Percentiles rank a stretch among this genome's conserved stretches.
phyloP scores from a whole-genome alignment of 2,888 invertebrate species.

The Cephus pulcher region DNA sequence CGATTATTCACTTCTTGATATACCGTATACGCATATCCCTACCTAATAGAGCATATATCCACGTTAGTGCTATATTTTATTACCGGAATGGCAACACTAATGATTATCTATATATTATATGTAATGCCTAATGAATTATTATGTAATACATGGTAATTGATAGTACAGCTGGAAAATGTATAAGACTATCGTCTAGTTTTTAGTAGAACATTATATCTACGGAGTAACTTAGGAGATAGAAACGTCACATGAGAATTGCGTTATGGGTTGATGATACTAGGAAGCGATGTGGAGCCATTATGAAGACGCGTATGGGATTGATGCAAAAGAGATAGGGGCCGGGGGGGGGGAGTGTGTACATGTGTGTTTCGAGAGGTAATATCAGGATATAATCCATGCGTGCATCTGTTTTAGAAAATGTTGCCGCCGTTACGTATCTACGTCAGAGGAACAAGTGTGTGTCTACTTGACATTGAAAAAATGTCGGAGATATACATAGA shows the following conservation, averaged over 20 bases:
- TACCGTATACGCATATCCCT: neutral
- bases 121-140: conserved; percentile 40
- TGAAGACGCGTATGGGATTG: neutral
- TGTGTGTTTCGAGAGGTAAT: neutral
- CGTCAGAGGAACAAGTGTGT: neutral
- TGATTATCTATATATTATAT: conserved; percentile 38
- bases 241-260: neutral
- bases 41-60: neutral
- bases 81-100: conserved; percentile 37
- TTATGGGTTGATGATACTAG: neutral
- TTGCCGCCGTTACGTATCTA: neutral
- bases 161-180: conserved; percentile 38
- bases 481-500: neutral
- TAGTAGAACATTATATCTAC: conserved; percentile 25
- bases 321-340: neutral
- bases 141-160: conserved; percentile 44
- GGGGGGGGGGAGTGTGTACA: too few relatives aligned
- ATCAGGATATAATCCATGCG: neutral
- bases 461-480: neutral
- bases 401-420: neutral
- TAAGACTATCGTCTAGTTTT: conserved; percentile 38
- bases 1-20: neutral
- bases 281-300: neutral
- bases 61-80: conserved; percentile 29
- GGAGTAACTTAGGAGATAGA: conserved; percentile 26